Evolutionary conservation across 2,797 vertebrate species (phyloP).

Genomic region (Tapirus indicus): DNA sequence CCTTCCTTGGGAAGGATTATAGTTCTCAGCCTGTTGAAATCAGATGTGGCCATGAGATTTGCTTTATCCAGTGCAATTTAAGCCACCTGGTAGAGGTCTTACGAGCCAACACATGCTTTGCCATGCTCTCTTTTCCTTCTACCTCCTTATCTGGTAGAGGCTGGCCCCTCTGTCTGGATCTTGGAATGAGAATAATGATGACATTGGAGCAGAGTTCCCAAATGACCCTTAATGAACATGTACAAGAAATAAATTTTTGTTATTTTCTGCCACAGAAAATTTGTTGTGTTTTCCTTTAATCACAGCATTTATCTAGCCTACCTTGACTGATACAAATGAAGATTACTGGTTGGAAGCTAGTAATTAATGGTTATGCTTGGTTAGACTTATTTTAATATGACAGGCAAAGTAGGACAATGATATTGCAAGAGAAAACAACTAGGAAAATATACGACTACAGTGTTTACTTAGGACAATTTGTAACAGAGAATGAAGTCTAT

Average conservation of each 20-base stretch:
- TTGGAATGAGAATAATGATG: neutral
- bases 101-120: neutral
- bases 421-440: constrained; percentile 35
- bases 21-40: neutral
- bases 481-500: constrained; percentile 34
- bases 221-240: neutral
- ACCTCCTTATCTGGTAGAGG: neutral
- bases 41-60: neutral
- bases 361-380: constrained; percentile 30
- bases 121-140: neutral
- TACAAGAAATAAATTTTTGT: constrained; percentile 35
- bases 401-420: neutral
- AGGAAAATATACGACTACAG: constrained; percentile 23
- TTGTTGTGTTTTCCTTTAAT: neutral
- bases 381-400: constrained; percentile 47
- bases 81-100: neutral
- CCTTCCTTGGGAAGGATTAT: neutral
- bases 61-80: neutral
- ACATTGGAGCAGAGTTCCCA: neutral
- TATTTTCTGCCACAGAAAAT: constrained; percentile 33
- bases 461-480: constrained; percentile 46
- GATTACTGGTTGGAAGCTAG: constrained; percentile 46
- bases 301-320: neutral
- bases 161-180: neutral
- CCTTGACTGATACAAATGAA: constrained; percentile 52